phyloP scores from a whole-genome alignment of 2,113 vertebrate genomes.

The Eonycteris spelaea region DNA sequence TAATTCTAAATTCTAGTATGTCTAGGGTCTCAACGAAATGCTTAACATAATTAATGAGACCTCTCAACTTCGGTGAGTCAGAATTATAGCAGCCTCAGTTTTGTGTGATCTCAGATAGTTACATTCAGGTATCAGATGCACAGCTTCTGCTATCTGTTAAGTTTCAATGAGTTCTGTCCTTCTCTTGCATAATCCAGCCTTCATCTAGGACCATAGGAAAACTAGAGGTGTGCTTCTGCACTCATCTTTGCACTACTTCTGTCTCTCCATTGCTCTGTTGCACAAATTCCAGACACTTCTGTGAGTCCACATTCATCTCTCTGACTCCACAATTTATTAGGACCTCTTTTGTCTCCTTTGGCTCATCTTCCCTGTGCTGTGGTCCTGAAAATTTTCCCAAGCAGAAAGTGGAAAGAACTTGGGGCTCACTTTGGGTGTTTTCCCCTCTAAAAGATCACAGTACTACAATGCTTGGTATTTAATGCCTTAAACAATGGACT shows the following conservation, averaged over 20 bases:
- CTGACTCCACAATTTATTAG: background rate
- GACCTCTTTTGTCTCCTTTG: background rate
- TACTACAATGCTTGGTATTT: background rate
- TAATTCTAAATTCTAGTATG: background rate
- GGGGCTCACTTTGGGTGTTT: background rate
- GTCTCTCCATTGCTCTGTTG: background rate
- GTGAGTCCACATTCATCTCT: background rate
- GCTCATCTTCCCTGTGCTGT: background rate
- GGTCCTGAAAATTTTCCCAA: background rate
- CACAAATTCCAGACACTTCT: background rate
- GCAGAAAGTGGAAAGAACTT: background rate
- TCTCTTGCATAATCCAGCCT: background rate
- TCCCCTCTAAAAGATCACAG: background rate
- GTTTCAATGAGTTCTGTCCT: background rate
- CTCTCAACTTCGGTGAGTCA: background rate
- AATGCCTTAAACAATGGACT: background rate
- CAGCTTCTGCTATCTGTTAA: background rate
- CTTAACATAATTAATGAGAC: background rate
- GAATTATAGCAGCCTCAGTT: background rate
- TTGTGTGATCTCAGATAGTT: background rate
- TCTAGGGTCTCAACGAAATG: background rate
- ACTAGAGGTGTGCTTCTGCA: rapidly evolving
- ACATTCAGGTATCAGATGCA: background rate
- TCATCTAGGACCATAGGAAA: background rate
- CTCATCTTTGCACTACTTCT: background rate